Evolutionary conservation across 2,888 invertebrate genomes (phyloP), one percentile per base, ranked within the genome.

Genomic region (Drosophila hamatofila): DNA sequence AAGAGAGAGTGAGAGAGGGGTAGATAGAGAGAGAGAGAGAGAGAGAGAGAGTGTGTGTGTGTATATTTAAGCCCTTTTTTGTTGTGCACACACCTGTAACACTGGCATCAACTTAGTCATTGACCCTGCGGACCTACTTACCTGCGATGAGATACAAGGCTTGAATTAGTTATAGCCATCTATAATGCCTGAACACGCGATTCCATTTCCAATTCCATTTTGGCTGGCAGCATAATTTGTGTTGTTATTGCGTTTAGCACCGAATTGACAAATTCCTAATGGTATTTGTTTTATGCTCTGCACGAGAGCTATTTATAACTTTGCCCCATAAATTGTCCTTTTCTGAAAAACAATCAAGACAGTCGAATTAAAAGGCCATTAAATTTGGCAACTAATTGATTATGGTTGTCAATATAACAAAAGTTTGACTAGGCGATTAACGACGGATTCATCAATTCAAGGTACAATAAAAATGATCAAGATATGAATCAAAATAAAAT

Each of bases 111-210:
- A 63, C 68, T 75, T 80, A 72, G 80, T 79, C 80, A 78, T 76
- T 78, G 78, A 78, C 80, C 79, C 78, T 78, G 48, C 71, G 80
- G 79, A 83, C 81, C 87, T 81, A 71, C 21, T 78, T 63, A 63
- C 61, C 58, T 62, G 57, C 54, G 27, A 18, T 18, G n/a, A 16
- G 48, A 30, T 27, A 57, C 48, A 57, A 44, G 42, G 52, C 48
- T 75, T 55, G 58, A 70, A 59, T 65, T 77, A 62, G 67, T 35
- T 30, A 2, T n/a, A 37, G 41, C 44, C 25, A 27, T 54, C 30
- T n/a, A 18, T 16, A 63, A 63, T 41, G 54, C 16, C 27, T n/a
- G 0, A n/a, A 48, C 77, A 77, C 77, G 77, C 77, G 76, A 77
- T 79, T 57, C 21, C 16, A 9, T 30, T 30, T 30, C 21, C 16